These are phyloP conservation scores for Onchidella celtica DNA, from an alignment of 2,888 invertebrate species.

Conservation along the genomic window DNA sequence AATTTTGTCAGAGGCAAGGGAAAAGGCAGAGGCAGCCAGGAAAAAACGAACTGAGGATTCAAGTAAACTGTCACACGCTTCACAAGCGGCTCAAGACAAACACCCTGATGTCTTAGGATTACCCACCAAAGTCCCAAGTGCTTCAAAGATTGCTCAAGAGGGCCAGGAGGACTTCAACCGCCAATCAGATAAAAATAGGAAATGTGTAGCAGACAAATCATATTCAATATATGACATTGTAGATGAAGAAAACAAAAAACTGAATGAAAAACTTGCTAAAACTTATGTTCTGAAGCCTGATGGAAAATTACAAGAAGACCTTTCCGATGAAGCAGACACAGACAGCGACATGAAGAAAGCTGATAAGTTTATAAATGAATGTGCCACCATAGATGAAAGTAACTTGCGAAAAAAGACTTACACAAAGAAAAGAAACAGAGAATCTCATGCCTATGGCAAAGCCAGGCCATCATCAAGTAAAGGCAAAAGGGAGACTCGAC, in stretches of 20 bases:
- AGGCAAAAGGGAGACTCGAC: background rate
- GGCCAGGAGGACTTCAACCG: background rate
- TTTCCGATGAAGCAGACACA: background rate
- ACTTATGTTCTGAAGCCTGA: constrained; percentile 11
- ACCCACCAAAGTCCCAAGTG: background rate
- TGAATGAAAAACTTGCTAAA: constrained; percentile 11
- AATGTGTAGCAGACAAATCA: constrained; percentile 19
- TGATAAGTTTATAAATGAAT: background rate
- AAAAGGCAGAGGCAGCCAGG: constrained; percentile 33
- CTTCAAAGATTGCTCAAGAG: background rate
- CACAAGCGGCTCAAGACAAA: background rate
- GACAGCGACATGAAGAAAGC: background rate
- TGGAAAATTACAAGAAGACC: background rate
- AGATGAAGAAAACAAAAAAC: constrained; percentile 19
- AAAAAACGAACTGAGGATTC: background rate
- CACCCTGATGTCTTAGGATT: background rate
- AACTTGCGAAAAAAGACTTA: constrained; percentile 9
- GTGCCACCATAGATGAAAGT: background rate
- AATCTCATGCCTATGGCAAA: background rate
- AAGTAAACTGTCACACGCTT: too few relatives aligned
- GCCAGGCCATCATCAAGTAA: background rate
- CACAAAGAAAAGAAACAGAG: constrained; percentile 4
- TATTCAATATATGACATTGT: constrained; percentile 15
- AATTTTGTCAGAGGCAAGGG: constrained; percentile 36
- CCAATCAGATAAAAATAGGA: background rate